A percentile compares a stretch with the other conserved stretches of the same genome.
Conservation (phyloP, 2,113 vertebrate species). For the Hystrix cristata region DNA sequence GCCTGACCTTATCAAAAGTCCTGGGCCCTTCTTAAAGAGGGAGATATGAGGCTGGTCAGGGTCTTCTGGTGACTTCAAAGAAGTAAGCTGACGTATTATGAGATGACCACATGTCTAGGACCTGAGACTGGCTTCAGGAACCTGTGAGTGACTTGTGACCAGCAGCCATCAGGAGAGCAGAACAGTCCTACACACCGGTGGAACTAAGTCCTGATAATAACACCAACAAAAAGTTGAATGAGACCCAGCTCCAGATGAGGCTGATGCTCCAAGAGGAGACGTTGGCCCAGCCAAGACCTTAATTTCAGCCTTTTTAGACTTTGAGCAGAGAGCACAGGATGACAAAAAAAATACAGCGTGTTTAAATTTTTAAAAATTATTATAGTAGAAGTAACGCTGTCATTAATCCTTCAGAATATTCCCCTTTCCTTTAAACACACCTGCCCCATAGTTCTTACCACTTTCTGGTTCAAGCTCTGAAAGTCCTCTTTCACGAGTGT, state of each 20-base stretch:
- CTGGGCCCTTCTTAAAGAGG: not conserved
- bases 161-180: not conserved
- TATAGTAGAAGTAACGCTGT: not conserved
- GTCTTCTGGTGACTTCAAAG: not conserved
- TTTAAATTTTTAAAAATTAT: not conserved
- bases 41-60: not conserved
- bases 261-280: not conserved
- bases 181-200: not conserved
- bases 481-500: not conserved
- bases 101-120: not conserved
- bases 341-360: not conserved
- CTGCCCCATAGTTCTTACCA: not conserved
- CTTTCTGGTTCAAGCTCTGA: not conserved
- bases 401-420: not conserved
- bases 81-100: not conserved
- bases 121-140: not conserved
- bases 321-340: not conserved
- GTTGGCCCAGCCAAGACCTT: not conserved
- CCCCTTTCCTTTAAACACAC: not conserved
- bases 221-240: not conserved
- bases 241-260: not conserved
- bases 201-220: not conserved
- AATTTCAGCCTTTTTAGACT: not conserved
- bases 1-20: not conserved
- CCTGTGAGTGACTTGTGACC: not conserved